Evolutionary conservation across 2,113 vertebrate species (phyloP).

Genomic region (Egretta garzetta): DNA sequence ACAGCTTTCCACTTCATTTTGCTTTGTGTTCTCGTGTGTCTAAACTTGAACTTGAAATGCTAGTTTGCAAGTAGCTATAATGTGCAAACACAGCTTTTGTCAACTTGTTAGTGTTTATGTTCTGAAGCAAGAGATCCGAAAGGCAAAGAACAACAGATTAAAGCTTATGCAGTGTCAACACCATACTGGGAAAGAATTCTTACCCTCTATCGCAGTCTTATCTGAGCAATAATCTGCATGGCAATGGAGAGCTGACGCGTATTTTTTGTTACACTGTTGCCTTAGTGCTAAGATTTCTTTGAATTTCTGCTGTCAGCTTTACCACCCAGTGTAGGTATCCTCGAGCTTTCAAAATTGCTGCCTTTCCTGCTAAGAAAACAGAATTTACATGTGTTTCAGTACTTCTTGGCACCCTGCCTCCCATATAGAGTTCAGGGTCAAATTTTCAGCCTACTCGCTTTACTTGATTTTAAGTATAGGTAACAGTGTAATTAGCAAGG

Average conservation of each 20-base stretch:
- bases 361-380: slow-evolving; percentile 42
- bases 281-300: slow-evolving; percentile 50
- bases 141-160: slow-evolving; percentile 61
- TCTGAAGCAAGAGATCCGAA: slow-evolving; percentile 57
- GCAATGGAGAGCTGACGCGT: background rate
- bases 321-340: slow-evolving; percentile 14
- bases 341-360: background rate
- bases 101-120: slow-evolving; percentile 54
- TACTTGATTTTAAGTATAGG: background rate
- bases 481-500: background rate
- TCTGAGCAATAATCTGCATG: slow-evolving; percentile 47
- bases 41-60: slow-evolving; percentile 68
- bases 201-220: slow-evolving; percentile 26
- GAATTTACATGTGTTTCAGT: background rate
- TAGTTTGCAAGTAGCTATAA: slow-evolving; percentile 70
- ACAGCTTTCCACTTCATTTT: slow-evolving; percentile 75
- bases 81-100: slow-evolving; percentile 53
- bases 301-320: slow-evolving; percentile 47
- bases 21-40: slow-evolving; percentile 37
- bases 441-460: background rate
- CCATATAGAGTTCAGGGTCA: background rate
- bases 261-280: slow-evolving; percentile 43
- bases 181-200: slow-evolving; percentile 46
- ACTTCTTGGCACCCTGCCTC: background rate
- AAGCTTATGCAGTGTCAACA: slow-evolving; percentile 55